A percentile compares a stretch with the other conserved stretches of the same genome.
Evolutionary conservation across 2,797 vertebrate genomes (phyloP).

Genomic region (Cyclura pinguis): DNA sequence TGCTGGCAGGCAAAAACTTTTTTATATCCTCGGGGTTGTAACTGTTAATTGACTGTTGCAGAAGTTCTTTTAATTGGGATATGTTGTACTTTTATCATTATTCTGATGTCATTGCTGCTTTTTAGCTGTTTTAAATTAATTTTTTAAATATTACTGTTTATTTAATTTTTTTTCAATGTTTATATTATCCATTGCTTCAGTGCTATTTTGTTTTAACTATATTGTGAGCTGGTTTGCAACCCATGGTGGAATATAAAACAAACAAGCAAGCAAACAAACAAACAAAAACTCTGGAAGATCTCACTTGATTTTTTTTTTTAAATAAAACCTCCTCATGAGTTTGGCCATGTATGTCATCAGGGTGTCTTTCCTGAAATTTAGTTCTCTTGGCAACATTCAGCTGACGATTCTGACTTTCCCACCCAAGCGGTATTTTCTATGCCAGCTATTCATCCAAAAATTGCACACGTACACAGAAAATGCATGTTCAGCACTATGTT

Average conservation of each 20-base stretch:
- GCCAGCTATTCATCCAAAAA: constrained; percentile 69
- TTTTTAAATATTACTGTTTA: too few species aligned
- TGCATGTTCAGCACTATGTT: constrained; percentile 60
- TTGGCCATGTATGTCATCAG: constrained; percentile 65
- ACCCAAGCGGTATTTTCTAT: constrained; percentile 59
- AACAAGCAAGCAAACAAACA: too few species aligned
- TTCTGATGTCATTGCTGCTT: too few species aligned
- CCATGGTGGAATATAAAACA: too few species aligned
- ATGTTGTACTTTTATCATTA: too few species aligned
- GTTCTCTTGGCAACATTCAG: constrained; percentile 62
- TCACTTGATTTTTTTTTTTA: constrained; percentile 62
- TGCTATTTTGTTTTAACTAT: neutral
- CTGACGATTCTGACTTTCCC: constrained; percentile 69
- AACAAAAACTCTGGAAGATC: constrained; percentile 48
- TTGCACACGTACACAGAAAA: constrained; percentile 69
- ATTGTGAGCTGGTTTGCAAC: too few species aligned
- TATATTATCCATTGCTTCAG: neutral
- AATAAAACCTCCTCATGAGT: constrained; percentile 41
- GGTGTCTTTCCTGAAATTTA: constrained; percentile 66
- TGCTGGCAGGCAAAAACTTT: neutral
- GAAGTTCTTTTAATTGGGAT: too few species aligned
- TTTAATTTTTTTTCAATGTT: too few species aligned
- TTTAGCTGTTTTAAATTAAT: too few species aligned
- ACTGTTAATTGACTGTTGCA: too few species aligned
- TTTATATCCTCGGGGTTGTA: constrained; percentile 15